Conservation (phyloP, 2,113 vertebrate genomes). For the Elachura formosa region DNA sequence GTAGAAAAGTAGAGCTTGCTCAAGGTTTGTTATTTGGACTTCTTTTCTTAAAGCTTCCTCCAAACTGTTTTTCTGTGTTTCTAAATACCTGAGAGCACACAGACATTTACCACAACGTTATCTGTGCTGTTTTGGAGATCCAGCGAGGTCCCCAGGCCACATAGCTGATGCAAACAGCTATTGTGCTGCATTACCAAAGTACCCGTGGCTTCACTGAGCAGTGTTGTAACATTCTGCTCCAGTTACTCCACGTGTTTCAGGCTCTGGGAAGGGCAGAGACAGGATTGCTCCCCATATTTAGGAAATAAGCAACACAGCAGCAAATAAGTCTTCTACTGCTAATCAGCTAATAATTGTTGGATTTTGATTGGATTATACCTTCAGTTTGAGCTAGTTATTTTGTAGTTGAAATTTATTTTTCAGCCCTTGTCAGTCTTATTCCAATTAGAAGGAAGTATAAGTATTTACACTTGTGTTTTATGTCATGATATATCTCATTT, state of each 20-base stretch:
- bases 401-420: neutral
- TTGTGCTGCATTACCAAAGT: neutral
- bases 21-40: neutral
- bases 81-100: neutral
- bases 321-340: neutral
- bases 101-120: too few species aligned
- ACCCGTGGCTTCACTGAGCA: neutral
- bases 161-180: neutral
- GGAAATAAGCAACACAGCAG: neutral
- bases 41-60: neutral
- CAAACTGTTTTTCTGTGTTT: neutral
- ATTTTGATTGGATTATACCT: neutral
- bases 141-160: neutral
- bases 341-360: neutral
- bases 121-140: neutral
- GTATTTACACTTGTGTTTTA: accelerated
- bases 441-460: neutral
- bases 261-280: neutral
- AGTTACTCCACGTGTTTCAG: accelerated
- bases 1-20: neutral
- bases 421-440: neutral
- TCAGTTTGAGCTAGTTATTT: neutral
- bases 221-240: neutral
- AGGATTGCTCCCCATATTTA: neutral
- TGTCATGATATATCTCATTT: neutral